Base-by-base conservation (phyloP, 2,888 invertebrate genomes). In the Acholoe squamosa region DNA sequence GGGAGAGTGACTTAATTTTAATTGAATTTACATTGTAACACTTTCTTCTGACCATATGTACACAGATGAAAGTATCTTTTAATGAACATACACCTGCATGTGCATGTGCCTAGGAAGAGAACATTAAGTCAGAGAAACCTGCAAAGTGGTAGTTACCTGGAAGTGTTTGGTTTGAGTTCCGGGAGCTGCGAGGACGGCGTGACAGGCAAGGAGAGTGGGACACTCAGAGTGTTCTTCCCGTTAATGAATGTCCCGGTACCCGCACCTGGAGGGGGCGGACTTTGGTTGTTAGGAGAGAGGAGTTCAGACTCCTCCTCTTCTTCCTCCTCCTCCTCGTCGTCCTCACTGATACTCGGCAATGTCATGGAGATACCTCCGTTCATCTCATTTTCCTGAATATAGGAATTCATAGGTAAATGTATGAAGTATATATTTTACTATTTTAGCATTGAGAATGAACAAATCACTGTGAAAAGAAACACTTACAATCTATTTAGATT, bases 301-400 rank as follows among this genome's bases (percentile, higher is more conserved):
- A 80, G 84, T n/a, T 89, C 80, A 19, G 43, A 86, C 33, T 91
- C 91, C 43, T 97, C 97, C 34, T 96, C 96, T 94, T 98, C 98
- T 95, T 98, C 92, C 25, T 91, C 92, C 33, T 92, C 92, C 28
- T 93, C 93, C 89, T 95, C 99, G 94, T 99, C 99, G 93, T 99
- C 99, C 96, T 99, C 99, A 91, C 98, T 98, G 95, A 99, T 99
- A 61, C 98, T 98, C 0, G 99, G 99, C 80, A 98, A 96, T 0
- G 98, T 98, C 92, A 98, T 96, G 0, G 98, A 97, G 0, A 98
- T 98, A 89, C 97, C 97, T 16, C 98, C 98, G 93, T 95, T 94
- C 56, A 92, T 93, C 89, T 95, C 96, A 54, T 94, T 94, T 86
- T 95, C 95, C 93, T 95, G 71, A 19, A 54, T 77, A n/a, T n/a